Base-by-base conservation (phyloP, 2,888 invertebrate species). In the Melitaea athalia region DNA sequence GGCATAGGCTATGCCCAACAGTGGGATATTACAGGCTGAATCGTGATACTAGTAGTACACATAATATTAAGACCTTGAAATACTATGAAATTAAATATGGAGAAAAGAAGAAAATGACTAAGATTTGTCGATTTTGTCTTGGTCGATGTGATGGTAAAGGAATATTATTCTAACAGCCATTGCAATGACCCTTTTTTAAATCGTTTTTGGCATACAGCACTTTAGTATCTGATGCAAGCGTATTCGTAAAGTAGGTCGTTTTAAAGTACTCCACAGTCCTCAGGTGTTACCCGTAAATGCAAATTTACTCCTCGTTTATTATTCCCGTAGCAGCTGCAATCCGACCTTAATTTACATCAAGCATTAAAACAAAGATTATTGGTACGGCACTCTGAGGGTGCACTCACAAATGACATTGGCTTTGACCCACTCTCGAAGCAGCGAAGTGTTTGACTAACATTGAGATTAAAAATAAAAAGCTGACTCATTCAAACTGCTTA, bases 351-450 rank as follows among this genome's bases (percentile, higher is more conserved):
- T 69, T 70, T 57, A 59, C 55, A 50, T 43, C 15, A 64, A 57
- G 50, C 64, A 60, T 69, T 69, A 60, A 59, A 57, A 49, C 55
- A 57, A n/a, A 53, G 50, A 55, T 67, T 70, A 64, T 64, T 57
- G 62, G 55, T 67, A 62, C 55, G 55, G 49, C 47, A 61, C 49
- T 55, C 55, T 59, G 59, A 64, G 64, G 47, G 61, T 24, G 61
- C 60, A 67, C 67, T 67, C 50, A 52, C 61, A 55, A 62, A 59
- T 43, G 71, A 62, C 71, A 71, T 73, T 71, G 73, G 64, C 73
- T 69, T 69, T 73, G 70, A 70, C 70, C 70, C 62, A 70, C 59
- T 70, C 61, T 43, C 55, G 17, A 24, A 33, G 52, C 15, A 12
- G 59, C 64, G 47, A 49, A 67, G 49, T 68, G 63, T 69, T 63